Base-by-base conservation (phyloP, 2,888 invertebrate species). In the Coecobrya sp. region DNA sequence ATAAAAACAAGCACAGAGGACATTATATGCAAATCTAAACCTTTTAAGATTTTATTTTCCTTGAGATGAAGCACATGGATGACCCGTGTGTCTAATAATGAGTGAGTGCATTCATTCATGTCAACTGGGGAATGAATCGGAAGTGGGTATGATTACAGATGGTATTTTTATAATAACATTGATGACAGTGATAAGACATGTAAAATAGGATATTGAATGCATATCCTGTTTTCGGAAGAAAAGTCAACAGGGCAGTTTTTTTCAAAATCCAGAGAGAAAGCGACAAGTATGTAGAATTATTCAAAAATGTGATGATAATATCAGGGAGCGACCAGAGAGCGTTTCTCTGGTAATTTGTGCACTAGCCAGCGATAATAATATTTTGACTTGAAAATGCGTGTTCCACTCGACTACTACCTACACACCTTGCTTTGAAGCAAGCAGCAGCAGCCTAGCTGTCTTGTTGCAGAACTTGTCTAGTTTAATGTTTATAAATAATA, bases 401-500 rank as follows among this genome's bases (percentile, higher is more conserved):
- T 13, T 49, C 49, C 10, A 49, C 49, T 13, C 36, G 36, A 36
- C 49, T 7, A 49, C 49, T 49, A 7, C 36, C 36, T 36, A 36
- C 36, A 36, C 36, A 36, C 16, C 3, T 8, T 65, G 25, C 0
- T 27, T 22, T 27, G 27, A 7, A 25, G 62, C 8, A n/a, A 5
- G 25, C 7, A 36, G 52, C 52, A 16, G 13, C 52, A n/a, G n/a
- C 11, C 59, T 59, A 2, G 2, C 62, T 25, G 13, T 65, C 62
- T 59, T 16, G n/a, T 2, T 59, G 59, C 59, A 65, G 27, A 65
- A 65, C 62, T 65, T 70, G 68, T 36, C 68, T 36, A 10, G 30
- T 70, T 70, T 70, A 36, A 70, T 70, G n/a, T 36, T 70, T 70
- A n/a, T n/a, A 65, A 70, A 70, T 70, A 70, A 70, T 70, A 70